Evolutionary conservation across 2,113 vertebrate species (phyloP).

Genomic region (Romanogobio albipinnatus): DNA sequence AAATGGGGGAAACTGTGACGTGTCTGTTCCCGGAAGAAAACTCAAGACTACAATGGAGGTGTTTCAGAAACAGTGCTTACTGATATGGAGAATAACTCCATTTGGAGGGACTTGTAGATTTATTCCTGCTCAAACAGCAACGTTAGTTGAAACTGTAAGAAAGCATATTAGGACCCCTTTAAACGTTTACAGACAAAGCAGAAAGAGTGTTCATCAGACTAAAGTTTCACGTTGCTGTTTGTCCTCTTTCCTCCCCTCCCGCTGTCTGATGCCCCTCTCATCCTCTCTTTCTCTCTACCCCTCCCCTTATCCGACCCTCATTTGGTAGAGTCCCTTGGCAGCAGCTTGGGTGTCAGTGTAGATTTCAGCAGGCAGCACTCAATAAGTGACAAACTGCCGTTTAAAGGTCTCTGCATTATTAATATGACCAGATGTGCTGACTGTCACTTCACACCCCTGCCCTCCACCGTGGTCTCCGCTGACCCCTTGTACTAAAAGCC

Average conservation of each 20-base stretch:
- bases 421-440: constrained; percentile 82
- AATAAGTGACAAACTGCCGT: constrained; percentile 79
- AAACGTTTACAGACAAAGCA: neutral
- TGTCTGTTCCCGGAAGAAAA: no score
- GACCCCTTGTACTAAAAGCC: constrained; percentile 43
- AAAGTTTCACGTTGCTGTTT: constrained; percentile 33
- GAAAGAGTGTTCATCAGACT: neutral
- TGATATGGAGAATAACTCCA: no score
- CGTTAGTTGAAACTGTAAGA: no score
- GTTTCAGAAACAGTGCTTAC: no score
- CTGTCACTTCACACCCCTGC: constrained; percentile 76
- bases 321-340: constrained; percentile 58
- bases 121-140: no score
- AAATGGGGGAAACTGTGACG: no score
- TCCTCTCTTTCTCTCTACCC: neutral
- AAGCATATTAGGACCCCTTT: neutral
- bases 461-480: constrained; percentile 59
- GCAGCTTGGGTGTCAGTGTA: constrained; percentile 76
- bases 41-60: no score
- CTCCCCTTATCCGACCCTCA: constrained; percentile 59
- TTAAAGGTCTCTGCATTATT: constrained; percentile 80
- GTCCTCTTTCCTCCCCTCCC: constrained; percentile 34
- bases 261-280: neutral
- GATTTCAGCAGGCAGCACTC: constrained; percentile 75
- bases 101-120: no score